Evolutionary conservation across 2,797 vertebrate species (phyloP), one percentile per base, ranked within the genome.

Genomic region (Alfaro cultratus): DNA sequence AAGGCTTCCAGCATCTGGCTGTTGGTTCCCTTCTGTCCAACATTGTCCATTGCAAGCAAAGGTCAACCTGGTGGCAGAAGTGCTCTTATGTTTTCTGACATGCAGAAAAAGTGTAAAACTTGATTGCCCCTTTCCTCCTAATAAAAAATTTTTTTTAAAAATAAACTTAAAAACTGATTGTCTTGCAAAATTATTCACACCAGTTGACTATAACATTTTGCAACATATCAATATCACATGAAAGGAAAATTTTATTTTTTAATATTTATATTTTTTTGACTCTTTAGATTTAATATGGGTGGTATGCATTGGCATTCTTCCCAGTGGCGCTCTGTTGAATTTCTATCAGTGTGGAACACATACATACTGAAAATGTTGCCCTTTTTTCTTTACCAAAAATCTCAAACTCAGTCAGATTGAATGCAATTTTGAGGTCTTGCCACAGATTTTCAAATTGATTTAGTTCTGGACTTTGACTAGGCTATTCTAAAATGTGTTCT

Each of bases 61-160:
- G 82, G 90, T 94, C 90, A 70, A 90, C 80, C 86, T 87, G 88
- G 91, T 82, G 89, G 91, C 86, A 77, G 83, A 62, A 73, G 76
- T 16, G 76, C 73, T 88, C 76, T 76, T 60, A 73, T 74, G 31
- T 7, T 23, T 36, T 26, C n/a, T 49, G 26, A 47, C 11, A 49
- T 64, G 8, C 13, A 62, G 12, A 76, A 26, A 12, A 10, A 12
- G 11, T 43, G 23, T 34, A 53, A 62, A 51, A 45, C 26, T 49
- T 21, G 21, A 21, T 21, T 49, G 47, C 18, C 47, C 18, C 47
- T 7, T 49, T 49, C 21, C 16, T 49, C 47, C 47, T 49, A 49
- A 49, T 7, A 21, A 49, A 46, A 34, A 1, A 1, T 34, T 34
- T 34, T 34, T 34, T 34, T 34, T 34, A 1, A 34, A 34, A 43